Evolutionary conservation across 2,888 invertebrate genomes (phyloP), one percentile per base, ranked within the genome.

Genomic region (Neuroscelio doddi): DNA sequence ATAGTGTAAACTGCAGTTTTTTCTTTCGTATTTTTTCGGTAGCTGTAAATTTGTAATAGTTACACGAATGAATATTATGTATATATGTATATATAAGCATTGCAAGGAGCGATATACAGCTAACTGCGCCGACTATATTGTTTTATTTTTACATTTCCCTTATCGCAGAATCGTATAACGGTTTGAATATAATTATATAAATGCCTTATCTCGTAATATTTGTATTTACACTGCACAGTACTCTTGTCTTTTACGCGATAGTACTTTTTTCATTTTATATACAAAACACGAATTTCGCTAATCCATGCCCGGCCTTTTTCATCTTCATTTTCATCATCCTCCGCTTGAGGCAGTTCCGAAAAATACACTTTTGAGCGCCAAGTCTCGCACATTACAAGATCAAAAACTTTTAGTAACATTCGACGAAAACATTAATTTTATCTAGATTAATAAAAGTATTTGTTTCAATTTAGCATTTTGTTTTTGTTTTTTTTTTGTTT

Each of bases 41-140:
- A 61, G 46, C 47, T 45, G 56, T 24, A 57, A 44, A 52, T 41
- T 29, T 30, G 42, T 65, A 68, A 61, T 70, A 63, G 64, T 69
- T 63, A 69, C 64, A 68, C 47, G 46, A 69, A 68, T 27, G 24
- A 32, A 55, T 55, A 51, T 32, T 52, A n/a, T n/a, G n/a, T n/a
- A n/a, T n/a, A n/a, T 44, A 26, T 16, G 51, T 52, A 49, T 64
- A 56, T 63, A 57, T 72, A 73, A 76, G 73, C 74, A 69, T 74
- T 69, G 71, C 69, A 70, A 71, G 68, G 71, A 72, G 64, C 72
- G 75, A 77, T 79, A 77, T 77, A 79, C 77, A 78, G 68, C 74
- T 77, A 76, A 71, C 16, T 42, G 42, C 32, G 56, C 24, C 16
- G 27, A 32, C 42, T 41, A 49, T 32, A 41, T 72, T 72, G 64